Conservation (phyloP, 2,888 invertebrate genomes). For the Lapara coniferarum region DNA sequence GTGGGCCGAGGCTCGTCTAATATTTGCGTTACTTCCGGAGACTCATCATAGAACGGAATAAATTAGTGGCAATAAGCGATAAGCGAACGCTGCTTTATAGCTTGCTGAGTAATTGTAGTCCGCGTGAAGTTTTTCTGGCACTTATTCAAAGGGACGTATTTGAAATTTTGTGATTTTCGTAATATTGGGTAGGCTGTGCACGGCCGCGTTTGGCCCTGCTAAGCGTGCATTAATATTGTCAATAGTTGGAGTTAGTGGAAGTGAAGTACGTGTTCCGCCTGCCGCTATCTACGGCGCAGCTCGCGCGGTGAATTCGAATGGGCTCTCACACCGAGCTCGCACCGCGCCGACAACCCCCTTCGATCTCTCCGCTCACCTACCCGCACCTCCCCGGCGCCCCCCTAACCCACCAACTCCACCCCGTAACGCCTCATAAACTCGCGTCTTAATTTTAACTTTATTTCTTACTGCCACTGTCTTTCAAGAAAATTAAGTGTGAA, state of each 20-base stretch:
- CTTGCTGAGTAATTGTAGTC: not conserved
- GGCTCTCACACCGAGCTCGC: conserved; percentile 67
- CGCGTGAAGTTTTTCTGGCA: not conserved
- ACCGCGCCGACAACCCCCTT: conserved; percentile 80
- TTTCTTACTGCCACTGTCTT: conserved; percentile 80
- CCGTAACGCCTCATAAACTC: conserved; percentile 82
- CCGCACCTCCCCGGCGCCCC: conserved; percentile 48
- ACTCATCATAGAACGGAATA: conserved; percentile 79
- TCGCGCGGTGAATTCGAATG: conserved; percentile 82
- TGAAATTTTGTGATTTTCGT: conserved; percentile 47
- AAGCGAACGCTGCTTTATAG: conserved; percentile 46
- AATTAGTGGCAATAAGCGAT: conserved; percentile 72
- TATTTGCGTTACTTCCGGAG: conserved; percentile 82
- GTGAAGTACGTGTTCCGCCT: conserved; percentile 83
- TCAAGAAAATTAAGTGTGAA: conserved; percentile 81
- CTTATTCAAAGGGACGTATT: not conserved
- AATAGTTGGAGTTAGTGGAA: conserved; percentile 84
- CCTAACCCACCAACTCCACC: conserved; percentile 69
- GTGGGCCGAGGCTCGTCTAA: conserved; percentile 78
- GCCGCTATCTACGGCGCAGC: conserved; percentile 81
- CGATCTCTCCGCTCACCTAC: conserved; percentile 40
- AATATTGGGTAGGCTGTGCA: conserved; percentile 69
- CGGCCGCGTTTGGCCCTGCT: conserved; percentile 75
- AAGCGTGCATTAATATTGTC: conserved; percentile 84
- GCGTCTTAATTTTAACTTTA: conserved; percentile 84